These are phyloP conservation scores for Emydoidea blandingii DNA, from an alignment of 2,797 vertebrate genomes.

Conservation along the genomic window DNA sequence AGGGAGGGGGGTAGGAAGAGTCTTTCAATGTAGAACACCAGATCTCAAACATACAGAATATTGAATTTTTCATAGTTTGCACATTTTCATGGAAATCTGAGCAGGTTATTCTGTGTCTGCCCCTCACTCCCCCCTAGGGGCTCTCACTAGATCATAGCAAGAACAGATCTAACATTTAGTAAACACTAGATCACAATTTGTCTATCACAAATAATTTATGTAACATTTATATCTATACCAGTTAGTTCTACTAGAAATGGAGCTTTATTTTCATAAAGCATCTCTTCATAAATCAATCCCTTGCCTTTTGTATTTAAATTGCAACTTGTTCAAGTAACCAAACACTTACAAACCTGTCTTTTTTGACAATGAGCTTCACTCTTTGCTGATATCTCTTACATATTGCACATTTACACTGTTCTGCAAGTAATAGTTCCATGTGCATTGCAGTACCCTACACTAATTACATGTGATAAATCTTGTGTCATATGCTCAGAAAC, in stretches of 20 bases:
- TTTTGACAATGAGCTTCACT: not conserved
- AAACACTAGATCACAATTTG: conserved; percentile 39
- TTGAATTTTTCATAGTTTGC: not conserved
- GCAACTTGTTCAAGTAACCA: not conserved
- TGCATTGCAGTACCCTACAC: rapidly evolving
- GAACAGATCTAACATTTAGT: not conserved
- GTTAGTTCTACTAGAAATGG: conserved; percentile 49
- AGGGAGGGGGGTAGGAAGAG: not conserved
- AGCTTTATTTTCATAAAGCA: conserved; percentile 53
- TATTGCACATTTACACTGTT: not conserved
- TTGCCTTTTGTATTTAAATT: conserved; percentile 4
- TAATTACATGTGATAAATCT: not conserved
- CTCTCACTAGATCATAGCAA: not conserved
- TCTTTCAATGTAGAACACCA: not conserved
- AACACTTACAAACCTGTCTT: not conserved
- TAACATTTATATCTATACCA: conserved; percentile 56
- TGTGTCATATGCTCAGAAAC: not conserved
- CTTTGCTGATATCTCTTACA: not conserved
- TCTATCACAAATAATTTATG: conserved; percentile 60
- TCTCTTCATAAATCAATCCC: not conserved
- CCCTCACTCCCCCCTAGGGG: not conserved
- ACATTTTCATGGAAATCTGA: not conserved
- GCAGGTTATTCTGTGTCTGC: not conserved
- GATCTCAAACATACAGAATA: not conserved
- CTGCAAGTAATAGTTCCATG: rapidly evolving